A percentile compares a stretch with the other conserved stretches of the same genome.
Conservation (phyloP, 2,797 vertebrate genomes). For the Lates japonicus region DNA sequence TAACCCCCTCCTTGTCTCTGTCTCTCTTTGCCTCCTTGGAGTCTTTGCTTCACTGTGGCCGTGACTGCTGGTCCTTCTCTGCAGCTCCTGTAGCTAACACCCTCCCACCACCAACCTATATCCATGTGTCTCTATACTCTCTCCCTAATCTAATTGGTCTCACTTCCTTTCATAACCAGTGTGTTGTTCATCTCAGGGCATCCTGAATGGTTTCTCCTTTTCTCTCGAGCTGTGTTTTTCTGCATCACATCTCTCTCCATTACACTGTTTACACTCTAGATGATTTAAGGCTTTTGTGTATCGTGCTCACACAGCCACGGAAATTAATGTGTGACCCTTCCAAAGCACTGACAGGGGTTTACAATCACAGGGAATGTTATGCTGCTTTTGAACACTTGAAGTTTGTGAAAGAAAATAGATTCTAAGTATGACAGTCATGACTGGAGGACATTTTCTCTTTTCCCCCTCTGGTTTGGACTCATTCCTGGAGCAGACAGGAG, state of each 20-base stretch:
- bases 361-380: constrained; percentile 4
- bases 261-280: constrained; percentile 36
- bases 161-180: constrained; percentile 5
- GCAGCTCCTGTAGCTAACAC: constrained; percentile 4
- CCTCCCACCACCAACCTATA: background rate
- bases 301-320: constrained; percentile 32
- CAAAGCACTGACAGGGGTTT: constrained; percentile 16
- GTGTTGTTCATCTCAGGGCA: constrained; percentile 25
- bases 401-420: background rate
- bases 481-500: background rate
- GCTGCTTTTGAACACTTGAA: constrained; percentile 32
- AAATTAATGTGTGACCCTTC: constrained; percentile 28
- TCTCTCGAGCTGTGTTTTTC: constrained; percentile 24
- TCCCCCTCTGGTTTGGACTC: background rate
- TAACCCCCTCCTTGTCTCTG: constrained; percentile 27
- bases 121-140: constrained; percentile 8
- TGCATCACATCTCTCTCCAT: constrained; percentile 23
- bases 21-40: constrained; percentile 29
- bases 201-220: constrained; percentile 14
- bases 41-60: constrained; percentile 38
- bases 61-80: constrained; percentile 15
- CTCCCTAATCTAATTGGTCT: constrained; percentile 30
- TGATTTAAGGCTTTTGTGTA: constrained; percentile 32
- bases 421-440: background rate
- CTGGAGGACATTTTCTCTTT: constrained; percentile 1